These are phyloP conservation scores for Rhagoletis zephyria DNA, from an alignment of 1,140 invertebrate genomes.

Conservation along the genomic window DNA sequence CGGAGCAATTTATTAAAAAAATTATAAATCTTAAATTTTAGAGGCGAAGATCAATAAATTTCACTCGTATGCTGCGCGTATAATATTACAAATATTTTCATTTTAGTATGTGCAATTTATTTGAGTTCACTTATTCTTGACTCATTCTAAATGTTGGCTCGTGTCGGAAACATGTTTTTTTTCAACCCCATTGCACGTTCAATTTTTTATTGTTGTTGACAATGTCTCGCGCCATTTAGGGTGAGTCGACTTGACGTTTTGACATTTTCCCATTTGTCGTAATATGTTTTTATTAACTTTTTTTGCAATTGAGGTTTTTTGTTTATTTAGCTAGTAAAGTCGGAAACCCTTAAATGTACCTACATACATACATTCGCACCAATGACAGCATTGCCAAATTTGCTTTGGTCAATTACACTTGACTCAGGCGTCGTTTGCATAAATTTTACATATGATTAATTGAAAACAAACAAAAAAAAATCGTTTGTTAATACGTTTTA, in stretches of 20 bases:
- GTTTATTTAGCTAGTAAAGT: no score
- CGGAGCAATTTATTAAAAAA: neutral
- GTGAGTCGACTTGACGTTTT: neutral
- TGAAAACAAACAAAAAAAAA: no score
- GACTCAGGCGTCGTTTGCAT: neutral
- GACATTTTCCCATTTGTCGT: neutral
- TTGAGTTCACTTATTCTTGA: neutral
- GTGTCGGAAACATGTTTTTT: neutral
- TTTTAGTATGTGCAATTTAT: neutral
- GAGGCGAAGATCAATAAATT: neutral
- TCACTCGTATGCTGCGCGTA: neutral
- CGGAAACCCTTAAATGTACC: slow-evolving; percentile 4
- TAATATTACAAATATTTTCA: neutral
- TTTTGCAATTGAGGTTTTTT: no score
- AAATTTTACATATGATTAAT: neutral
- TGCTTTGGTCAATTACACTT: neutral
- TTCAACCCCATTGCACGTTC: neutral
- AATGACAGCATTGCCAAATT: neutral
- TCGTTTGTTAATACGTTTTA: no score
- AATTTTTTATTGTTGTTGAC: neutral
- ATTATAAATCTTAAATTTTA: neutral
- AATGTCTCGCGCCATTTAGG: neutral
- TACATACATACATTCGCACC: neutral
- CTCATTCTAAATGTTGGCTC: neutral
- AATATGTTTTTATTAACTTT: neutral